Percentiles rank a stretch among this genome's conserved stretches.
Evolutionary conservation across 2,888 invertebrate genomes (phyloP).

Genomic region (Malthinus seriepunctatus): DNA sequence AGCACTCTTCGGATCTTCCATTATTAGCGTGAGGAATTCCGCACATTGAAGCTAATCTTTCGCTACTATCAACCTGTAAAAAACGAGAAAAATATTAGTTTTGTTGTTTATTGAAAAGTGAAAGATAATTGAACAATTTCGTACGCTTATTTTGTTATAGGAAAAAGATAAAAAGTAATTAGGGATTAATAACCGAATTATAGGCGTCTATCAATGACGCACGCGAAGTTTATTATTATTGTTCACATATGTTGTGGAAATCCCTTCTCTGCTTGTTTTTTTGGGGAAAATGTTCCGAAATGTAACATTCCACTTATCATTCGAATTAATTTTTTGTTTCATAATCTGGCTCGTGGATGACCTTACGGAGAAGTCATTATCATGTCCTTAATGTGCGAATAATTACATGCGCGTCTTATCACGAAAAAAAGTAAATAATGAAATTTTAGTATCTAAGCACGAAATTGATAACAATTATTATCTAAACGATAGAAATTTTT

Average conservation of each 20-base stretch:
- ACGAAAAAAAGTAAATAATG: background rate
- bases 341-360: background rate
- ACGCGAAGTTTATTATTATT: too few species aligned
- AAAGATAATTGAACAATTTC: background rate
- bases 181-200: too few species aligned
- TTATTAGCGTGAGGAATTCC: constrained; percentile 51
- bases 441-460: background rate
- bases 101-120: background rate
- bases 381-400: too few species aligned
- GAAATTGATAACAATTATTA: background rate
- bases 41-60: constrained; percentile 58
- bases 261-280: too few species aligned
- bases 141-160: background rate
- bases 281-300: too few species aligned
- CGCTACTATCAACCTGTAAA: constrained; percentile 61
- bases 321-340: background rate
- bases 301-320: too few species aligned
- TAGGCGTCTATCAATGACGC: background rate
- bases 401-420: background rate
- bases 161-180: too few species aligned
- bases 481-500: background rate
- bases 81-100: constrained; percentile 43
- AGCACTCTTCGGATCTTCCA: constrained; percentile 55
- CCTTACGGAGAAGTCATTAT: too few species aligned
- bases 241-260: too few species aligned